Conservation (phyloP, 2,888 invertebrate species). For the Drosophila cognata region DNA sequence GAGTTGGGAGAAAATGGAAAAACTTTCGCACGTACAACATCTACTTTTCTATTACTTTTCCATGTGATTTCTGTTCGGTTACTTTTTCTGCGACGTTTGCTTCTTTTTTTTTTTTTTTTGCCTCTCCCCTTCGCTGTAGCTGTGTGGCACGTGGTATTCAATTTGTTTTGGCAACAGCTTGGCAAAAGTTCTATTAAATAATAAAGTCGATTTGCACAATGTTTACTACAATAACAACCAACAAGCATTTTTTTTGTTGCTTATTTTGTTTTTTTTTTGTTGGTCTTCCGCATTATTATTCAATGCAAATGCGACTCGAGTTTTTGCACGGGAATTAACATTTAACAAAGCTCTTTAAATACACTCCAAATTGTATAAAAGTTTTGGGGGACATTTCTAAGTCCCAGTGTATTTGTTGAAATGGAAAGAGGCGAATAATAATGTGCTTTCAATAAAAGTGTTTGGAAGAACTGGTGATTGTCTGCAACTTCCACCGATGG, state of each 20-base stretch:
- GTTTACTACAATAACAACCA: slow-evolving; percentile 38
- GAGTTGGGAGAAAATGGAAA: slow-evolving; percentile 70
- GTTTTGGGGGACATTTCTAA: neutral
- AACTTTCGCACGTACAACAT: slow-evolving; percentile 78
- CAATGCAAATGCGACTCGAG: slow-evolving; percentile 41
- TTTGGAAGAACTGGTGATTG: neutral
- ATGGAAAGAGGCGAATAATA: neutral
- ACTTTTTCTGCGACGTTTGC: slow-evolving; percentile 56
- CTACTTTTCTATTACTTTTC: slow-evolving; percentile 74
- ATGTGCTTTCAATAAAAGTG: neutral
- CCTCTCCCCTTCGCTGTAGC: neutral
- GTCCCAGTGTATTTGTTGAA: neutral
- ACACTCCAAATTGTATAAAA: slow-evolving; percentile 11
- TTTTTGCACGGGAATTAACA: slow-evolving; percentile 17
- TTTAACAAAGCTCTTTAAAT: slow-evolving; percentile 38
- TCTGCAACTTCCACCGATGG: neutral
- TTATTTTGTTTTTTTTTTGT: slow-evolving; percentile 6
- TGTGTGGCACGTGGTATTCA: slow-evolving; percentile 69
- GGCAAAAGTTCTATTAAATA: slow-evolving; percentile 78
- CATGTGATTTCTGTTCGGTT: slow-evolving; percentile 41
- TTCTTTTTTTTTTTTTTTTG: neutral
- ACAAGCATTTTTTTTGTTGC: slow-evolving; percentile 3
- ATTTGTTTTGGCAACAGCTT: slow-evolving; percentile 80
- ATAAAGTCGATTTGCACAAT: slow-evolving; percentile 75
- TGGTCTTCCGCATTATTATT: slow-evolving; percentile 27